phyloP scores from a whole-genome alignment of 2,888 invertebrate genomes.

The Argyresthia goedartella region DNA sequence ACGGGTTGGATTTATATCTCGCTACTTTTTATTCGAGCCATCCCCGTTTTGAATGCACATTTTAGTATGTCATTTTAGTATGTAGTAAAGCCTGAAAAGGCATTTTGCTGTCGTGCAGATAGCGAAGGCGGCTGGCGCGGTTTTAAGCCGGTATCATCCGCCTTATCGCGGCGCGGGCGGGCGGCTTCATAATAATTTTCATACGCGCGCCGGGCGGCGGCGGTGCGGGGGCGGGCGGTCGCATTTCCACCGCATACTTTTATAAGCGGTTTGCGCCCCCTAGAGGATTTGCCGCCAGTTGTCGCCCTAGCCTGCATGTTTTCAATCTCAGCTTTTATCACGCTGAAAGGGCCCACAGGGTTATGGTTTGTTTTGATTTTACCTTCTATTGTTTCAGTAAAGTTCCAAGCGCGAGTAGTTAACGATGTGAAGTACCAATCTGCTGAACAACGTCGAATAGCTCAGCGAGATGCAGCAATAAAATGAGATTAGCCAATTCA shows the following conservation, averaged over 20 bases:
- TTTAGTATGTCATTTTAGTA: neutral
- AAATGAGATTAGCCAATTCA: constrained; percentile 60
- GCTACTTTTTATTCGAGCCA: neutral
- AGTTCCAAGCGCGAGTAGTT: neutral
- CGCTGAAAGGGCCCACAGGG: constrained; percentile 39
- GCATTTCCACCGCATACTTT: constrained; percentile 24
- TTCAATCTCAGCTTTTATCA: constrained; percentile 30
- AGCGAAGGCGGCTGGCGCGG: constrained; percentile 32
- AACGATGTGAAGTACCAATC: too few relatives aligned
- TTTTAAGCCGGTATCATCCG: constrained; percentile 20
- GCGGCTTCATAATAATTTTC: constrained; percentile 69
- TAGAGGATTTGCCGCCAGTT: constrained; percentile 30
- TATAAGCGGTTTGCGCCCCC: constrained; percentile 39
- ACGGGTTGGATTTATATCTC: neutral
- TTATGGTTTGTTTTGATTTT: constrained; percentile 29
- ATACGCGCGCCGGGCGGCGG: constrained; percentile 27
- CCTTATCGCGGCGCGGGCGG: constrained; percentile 17
- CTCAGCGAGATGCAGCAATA: constrained; percentile 24
- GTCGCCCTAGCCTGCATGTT: constrained; percentile 48
- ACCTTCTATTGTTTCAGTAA: constrained; percentile 12
- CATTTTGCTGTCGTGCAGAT: constrained; percentile 51
- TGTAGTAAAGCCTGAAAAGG: constrained; percentile 32
- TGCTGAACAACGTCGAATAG: neutral
- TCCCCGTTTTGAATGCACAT: constrained; percentile 1
- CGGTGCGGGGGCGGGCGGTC: constrained; percentile 9